Evolutionary conservation across 2,888 invertebrate species (phyloP), one percentile per base, ranked within the genome.

Genomic region (Pelosia muscerda): DNA sequence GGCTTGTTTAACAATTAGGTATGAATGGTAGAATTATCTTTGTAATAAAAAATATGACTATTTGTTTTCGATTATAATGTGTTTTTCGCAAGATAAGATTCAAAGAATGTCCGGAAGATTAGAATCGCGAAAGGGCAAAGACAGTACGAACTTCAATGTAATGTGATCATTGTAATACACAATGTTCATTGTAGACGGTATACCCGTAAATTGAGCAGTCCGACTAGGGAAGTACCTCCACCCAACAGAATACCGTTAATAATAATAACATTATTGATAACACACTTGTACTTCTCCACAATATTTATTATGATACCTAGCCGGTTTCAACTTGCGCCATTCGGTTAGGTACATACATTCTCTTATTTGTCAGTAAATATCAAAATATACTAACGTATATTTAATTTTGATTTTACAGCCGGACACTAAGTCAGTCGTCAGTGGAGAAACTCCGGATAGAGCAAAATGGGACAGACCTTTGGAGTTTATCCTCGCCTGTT

Each of bases 401-500:
- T 49, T 53, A 0, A 53, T 31, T 10, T 9, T 53, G 15, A 8
- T 75, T 57, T 88, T 84, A n/a, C 82, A 92, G 91, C 54, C 79
- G 22, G 82, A 80, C 63, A 63, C 69, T 49, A 90, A 86, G 63
- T 38, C 38, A 4, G 88, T 84, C 25, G 86, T 78, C 55, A 74
- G 67, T 60, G 59, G 66, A 19, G 71, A 74, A 0, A 76, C 82
- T 2, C 91, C 92, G 8, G 90, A 91, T 55, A 89, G 96, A 73
- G 95, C 95, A 9, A 92, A 92, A 69, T 96, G 96, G 96, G 95
- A 95, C 66, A 94, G 95, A 56, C 96, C 96, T 11, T 74, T 96
- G 84, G 97, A 97, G 93, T 97, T 97, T 86, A 95, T 97, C 72
- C 94, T 97, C 82, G 97, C 97, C 64, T 97, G 97, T 87, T 94